Conservation (phyloP, 2,797 vertebrate species). For the Apogon talboti region DNA sequence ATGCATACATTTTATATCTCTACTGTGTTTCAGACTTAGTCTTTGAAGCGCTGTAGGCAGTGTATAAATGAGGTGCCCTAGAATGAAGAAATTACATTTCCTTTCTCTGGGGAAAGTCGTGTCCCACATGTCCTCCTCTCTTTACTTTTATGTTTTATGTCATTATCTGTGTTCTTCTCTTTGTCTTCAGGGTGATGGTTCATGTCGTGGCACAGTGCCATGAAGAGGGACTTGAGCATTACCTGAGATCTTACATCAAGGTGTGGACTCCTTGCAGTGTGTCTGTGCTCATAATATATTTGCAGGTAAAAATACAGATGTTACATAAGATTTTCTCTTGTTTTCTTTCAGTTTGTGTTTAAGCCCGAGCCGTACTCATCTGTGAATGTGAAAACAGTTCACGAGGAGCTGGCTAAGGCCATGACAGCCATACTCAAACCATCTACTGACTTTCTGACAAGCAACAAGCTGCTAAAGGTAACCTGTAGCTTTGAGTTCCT, state of each 20-base stretch:
- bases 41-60: constrained; percentile 51
- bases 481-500: background rate
- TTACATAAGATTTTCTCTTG: background rate
- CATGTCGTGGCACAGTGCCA: constrained; percentile 98
- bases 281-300: background rate
- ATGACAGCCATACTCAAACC: constrained; percentile 98
- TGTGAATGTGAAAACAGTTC: constrained; percentile 86
- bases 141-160: no score
- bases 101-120: background rate
- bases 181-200: constrained; percentile 91
- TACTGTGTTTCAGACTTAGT: constrained; percentile 5
- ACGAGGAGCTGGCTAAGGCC: constrained; percentile 95
- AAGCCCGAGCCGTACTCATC: constrained; percentile 89
- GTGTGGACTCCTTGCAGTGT: constrained; percentile 66
- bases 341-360: constrained; percentile 88
- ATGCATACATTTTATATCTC: constrained; percentile 19
- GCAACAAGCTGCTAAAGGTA: constrained; percentile 99
- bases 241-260: constrained; percentile 96
- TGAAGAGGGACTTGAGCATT: constrained; percentile 95
- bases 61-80: constrained; percentile 27
- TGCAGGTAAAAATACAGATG: background rate
- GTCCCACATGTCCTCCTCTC: background rate
- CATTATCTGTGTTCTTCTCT: background rate
- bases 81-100: constrained; percentile 10
- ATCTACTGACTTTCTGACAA: constrained; percentile 96